Evolutionary conservation across 2,113 vertebrate genomes (phyloP).

Genomic region (Colossoma macropomum): DNA sequence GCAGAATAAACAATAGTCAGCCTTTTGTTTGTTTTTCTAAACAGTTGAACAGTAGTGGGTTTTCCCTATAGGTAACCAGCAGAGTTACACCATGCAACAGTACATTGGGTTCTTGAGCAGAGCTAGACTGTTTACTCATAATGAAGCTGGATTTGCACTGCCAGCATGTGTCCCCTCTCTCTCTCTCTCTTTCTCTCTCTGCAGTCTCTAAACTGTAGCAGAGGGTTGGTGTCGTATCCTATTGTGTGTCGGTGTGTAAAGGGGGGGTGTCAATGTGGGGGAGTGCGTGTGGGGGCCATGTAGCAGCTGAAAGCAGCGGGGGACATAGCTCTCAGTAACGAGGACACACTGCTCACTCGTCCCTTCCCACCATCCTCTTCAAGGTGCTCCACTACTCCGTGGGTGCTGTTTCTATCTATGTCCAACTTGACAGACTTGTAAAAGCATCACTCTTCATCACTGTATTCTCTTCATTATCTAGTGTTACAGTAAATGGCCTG

Average conservation of each 20-base stretch:
- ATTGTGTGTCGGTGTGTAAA: slow-evolving; percentile 48
- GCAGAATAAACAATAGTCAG: slow-evolving; percentile 54
- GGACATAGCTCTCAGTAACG: slow-evolving; percentile 40
- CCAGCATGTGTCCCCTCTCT: slow-evolving; percentile 58
- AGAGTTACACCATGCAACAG: slow-evolving; percentile 18
- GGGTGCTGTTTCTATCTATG: background rate
- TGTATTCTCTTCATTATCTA: background rate
- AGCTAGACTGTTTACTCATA: slow-evolving; percentile 40
- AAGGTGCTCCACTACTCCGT: slow-evolving; percentile 7
- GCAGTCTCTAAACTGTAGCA: slow-evolving; percentile 58
- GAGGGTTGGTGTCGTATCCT: slow-evolving; percentile 59
- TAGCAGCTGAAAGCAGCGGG: slow-evolving; percentile 55
- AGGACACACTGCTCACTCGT: slow-evolving; percentile 25
- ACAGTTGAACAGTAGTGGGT: slow-evolving; percentile 52
- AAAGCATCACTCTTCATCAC: background rate
- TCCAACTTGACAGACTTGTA: background rate
- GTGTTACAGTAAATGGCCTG: background rate
- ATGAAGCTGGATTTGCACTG: slow-evolving; percentile 34
- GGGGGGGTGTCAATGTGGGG: slow-evolving; percentile 27
- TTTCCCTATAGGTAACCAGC: slow-evolving; percentile 46
- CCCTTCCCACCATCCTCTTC: slow-evolving; percentile 8
- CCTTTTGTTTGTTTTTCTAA: slow-evolving; percentile 49
- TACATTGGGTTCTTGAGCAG: slow-evolving; percentile 21
- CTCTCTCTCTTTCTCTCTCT: slow-evolving; percentile 27
- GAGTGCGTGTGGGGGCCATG: slow-evolving; percentile 22